phyloP scores from a whole-genome alignment of 2,797 vertebrate genomes.

The Scomberomorus guttatus region DNA sequence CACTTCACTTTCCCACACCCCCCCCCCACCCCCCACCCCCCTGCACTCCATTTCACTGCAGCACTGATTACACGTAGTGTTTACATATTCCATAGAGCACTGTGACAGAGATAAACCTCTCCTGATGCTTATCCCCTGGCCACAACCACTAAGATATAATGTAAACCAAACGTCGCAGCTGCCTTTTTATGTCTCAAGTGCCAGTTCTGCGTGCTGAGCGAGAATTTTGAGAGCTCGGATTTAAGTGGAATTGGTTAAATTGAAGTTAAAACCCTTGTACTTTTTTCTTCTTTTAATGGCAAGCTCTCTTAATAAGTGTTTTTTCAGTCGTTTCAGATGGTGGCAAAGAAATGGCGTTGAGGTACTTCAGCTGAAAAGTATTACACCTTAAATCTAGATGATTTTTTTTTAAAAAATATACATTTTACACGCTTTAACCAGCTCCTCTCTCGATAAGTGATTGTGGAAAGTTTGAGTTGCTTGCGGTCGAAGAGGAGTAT shows the following conservation, averaged over 20 bases:
- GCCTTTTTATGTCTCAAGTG: constrained; percentile 86
- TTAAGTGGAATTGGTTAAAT: constrained; percentile 68
- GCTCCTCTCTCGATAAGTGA: constrained; percentile 24
- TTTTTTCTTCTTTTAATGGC: constrained; percentile 33
- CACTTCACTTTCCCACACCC: constrained; percentile 67
- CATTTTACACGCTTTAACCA: background rate
- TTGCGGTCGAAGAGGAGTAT: constrained; percentile 21
- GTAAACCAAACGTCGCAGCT: constrained; percentile 83
- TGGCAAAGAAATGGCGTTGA: constrained; percentile 6
- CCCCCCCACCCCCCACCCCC: constrained; percentile 47
- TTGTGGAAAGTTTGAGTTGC: constrained; percentile 47
- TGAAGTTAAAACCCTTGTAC: constrained; percentile 47
- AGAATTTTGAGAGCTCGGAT: constrained; percentile 69
- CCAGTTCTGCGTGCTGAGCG: constrained; percentile 74
- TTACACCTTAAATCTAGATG: background rate
- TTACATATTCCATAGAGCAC: constrained; percentile 86
- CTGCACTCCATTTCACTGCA: constrained; percentile 67
- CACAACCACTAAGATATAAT: constrained; percentile 85
- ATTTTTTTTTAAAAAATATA: constrained; percentile 1
- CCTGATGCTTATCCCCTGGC: constrained; percentile 86
- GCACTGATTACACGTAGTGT: constrained; percentile 83
- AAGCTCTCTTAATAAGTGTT: constrained; percentile 27
- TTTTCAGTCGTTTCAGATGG: constrained; percentile 38
- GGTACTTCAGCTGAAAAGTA: constrained; percentile 2
- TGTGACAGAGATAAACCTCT: constrained; percentile 85